A percentile compares a stretch with the other conserved stretches of the same genome.
Conservation (phyloP, 2,113 vertebrate genomes). For the Ranitomeya variabilis region DNA sequence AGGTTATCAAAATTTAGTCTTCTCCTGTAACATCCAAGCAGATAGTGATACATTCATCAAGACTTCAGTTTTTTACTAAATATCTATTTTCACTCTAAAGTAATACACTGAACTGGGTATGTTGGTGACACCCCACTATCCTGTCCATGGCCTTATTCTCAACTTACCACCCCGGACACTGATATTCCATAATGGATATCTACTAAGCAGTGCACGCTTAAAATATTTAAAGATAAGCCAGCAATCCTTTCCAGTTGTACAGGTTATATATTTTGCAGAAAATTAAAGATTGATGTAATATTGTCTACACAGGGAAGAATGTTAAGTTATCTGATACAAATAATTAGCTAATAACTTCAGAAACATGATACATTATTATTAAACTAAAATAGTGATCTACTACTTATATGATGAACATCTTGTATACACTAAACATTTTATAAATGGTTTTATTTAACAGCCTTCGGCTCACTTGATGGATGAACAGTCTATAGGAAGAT, state of each 20-base stretch:
- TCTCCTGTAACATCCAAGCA: not conserved
- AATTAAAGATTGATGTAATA: not conserved
- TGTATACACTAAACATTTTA: too few relatives aligned
- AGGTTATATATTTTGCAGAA: not conserved
- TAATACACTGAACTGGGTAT: conserved; percentile 6
- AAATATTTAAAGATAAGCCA: not conserved
- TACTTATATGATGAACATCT: too few relatives aligned
- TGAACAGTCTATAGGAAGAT: too few relatives aligned
- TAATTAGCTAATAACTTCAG: not conserved
- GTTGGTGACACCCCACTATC: not conserved
- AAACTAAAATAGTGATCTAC: too few relatives aligned
- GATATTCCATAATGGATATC: not conserved
- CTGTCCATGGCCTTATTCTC: not conserved
- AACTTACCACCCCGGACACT: not conserved
- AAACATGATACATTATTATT: not conserved
- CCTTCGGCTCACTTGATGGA: too few relatives aligned
- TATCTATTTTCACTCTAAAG: conserved; percentile 17
- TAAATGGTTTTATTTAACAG: too few relatives aligned
- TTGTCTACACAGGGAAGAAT: not conserved
- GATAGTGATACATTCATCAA: conserved; percentile 6
- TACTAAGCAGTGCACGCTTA: not conserved
- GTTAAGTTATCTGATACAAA: not conserved
- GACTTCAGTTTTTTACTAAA: conserved; percentile 8
- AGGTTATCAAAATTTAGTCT: not conserved
- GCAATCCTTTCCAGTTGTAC: not conserved